A percentile compares a stretch with the other conserved stretches of the same genome.
Evolutionary conservation across 2,888 invertebrate genomes (phyloP).

Genomic region (Isoperla grammatica): DNA sequence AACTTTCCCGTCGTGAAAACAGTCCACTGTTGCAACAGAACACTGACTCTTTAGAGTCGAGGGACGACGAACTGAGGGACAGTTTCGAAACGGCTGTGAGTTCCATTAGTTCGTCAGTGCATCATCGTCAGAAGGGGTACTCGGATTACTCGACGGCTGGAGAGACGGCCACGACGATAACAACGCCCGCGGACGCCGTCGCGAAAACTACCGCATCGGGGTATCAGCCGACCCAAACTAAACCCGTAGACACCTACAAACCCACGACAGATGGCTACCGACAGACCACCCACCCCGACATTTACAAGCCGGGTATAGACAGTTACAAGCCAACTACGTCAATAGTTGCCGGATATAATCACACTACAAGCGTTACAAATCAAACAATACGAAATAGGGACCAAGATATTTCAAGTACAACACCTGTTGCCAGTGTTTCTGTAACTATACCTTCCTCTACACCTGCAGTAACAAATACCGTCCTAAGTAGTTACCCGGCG

Average conservation of each 20-base stretch:
- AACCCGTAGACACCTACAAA: constrained; percentile 4
- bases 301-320: not conserved
- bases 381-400: constrained; percentile 4
- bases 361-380: constrained; percentile 7
- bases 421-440: constrained; percentile 33
- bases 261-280: not conserved
- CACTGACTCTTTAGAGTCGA: constrained; percentile 51
- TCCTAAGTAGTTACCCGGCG: constrained; percentile 6
- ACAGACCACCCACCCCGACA: too few species aligned
- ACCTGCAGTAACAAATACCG: constrained; percentile 19
- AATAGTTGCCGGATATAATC: not conserved
- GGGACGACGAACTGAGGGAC: constrained; percentile 51
- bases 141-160: constrained; percentile 37
- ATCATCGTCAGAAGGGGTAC: constrained; percentile 39
- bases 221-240: not conserved
- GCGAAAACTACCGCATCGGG: not conserved
- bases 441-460: constrained; percentile 25
- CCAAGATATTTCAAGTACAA: constrained; percentile 22
- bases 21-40: constrained; percentile 45
- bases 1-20: constrained; percentile 39
- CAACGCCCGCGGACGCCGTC: constrained; percentile 5
- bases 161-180: constrained; percentile 21
- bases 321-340: constrained; percentile 4
- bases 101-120: constrained; percentile 43
- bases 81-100: constrained; percentile 53